Conservation (phyloP, 2,113 vertebrate genomes). For the Poecilia latipinna region DNA sequence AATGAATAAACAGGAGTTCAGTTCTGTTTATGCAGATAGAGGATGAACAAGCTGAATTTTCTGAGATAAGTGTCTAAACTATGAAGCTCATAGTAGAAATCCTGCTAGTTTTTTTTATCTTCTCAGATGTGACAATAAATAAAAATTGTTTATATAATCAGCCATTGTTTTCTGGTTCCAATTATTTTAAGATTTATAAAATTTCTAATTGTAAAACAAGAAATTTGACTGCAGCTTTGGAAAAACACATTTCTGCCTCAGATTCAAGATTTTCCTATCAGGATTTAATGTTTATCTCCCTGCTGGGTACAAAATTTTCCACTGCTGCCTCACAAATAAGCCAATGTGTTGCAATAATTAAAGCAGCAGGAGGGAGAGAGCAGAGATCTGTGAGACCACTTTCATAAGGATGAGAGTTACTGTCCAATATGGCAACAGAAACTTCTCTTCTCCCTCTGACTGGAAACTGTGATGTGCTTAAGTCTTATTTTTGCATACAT, state of each 20-base stretch:
- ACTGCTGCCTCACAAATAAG: conserved; percentile 32
- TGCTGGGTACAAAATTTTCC: conserved; percentile 47
- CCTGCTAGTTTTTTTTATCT: not conserved
- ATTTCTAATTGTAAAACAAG: not conserved
- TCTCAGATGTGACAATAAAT: not conserved
- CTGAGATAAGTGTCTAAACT: conserved; percentile 26
- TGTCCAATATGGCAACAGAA: conserved; percentile 23
- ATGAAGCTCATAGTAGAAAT: not conserved
- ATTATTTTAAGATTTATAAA: too few relatives aligned
- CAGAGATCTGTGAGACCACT: conserved; percentile 11
- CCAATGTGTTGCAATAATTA: conserved; percentile 51
- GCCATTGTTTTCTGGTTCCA: too few relatives aligned
- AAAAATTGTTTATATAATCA: not conserved
- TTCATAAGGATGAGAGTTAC: conserved; percentile 12
- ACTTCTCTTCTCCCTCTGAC: conserved; percentile 9
- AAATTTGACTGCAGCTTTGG: conserved; percentile 2
- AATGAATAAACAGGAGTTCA: conserved; percentile 1
- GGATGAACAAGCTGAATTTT: not conserved
- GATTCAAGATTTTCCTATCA: conserved; percentile 10
- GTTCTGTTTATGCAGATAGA: conserved; percentile 32
- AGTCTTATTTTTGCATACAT: not conserved
- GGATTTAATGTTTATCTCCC: conserved; percentile 36
- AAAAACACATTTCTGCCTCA: not conserved
- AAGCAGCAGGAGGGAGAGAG: conserved; percentile 55
- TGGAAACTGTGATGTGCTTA: conserved; percentile 7